phyloP scores from a whole-genome alignment of 2,797 vertebrate genomes.

The Heteromormyrus szaboi region DNA sequence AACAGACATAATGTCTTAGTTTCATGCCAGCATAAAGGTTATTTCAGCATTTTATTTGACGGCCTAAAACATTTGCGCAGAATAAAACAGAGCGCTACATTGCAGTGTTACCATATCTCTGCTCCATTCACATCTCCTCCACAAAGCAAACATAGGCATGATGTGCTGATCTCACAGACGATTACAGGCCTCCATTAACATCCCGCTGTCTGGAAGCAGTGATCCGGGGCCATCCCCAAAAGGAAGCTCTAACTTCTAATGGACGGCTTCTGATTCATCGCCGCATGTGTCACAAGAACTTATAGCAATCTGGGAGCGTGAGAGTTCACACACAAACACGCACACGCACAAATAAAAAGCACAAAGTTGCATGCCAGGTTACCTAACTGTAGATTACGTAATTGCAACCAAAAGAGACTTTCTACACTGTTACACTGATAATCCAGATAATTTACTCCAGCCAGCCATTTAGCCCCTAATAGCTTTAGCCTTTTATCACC shows the following conservation, averaged over 20 bases:
- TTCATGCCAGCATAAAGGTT: neutral
- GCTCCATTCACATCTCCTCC: neutral
- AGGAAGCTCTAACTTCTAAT: neutral
- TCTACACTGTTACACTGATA: conserved; percentile 15
- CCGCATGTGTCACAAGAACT: neutral
- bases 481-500: conserved; percentile 11
- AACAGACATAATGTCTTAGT: neutral
- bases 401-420: neutral
- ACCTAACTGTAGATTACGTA: conserved; percentile 3
- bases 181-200: neutral
- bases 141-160: neutral
- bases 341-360: neutral
- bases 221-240: neutral
- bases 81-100: neutral
- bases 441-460: conserved; percentile 18
- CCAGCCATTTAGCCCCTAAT: conserved; percentile 10
- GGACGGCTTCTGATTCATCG: neutral
- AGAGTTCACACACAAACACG: neutral
- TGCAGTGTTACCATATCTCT: neutral
- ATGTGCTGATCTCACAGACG: neutral
- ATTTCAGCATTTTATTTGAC: neutral
- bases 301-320: neutral
- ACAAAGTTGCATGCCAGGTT: neutral
- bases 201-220: neutral
- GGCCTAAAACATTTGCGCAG: neutral